Base-by-base conservation (phyloP, 2,113 vertebrate genomes). In the Cyphomyrus discorhynchus region DNA sequence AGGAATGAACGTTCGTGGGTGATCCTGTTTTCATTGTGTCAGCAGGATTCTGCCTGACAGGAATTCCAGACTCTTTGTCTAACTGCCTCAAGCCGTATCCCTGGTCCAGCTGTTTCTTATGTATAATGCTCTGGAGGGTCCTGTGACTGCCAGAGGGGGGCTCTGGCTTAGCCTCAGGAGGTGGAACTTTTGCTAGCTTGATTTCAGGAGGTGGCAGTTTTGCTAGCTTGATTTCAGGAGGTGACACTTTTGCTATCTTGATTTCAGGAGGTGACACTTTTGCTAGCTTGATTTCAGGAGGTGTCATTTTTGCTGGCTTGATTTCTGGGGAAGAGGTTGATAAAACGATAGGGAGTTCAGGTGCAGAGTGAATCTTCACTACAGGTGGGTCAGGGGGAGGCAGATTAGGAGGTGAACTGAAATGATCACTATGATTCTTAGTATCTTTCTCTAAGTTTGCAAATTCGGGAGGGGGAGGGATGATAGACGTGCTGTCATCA, bases 381-480 rank as follows among this genome's bases (percentile, higher is more conserved):
- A 45, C 5, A 24, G 93, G 92, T 52, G 93, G 94, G 83, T 92
- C 92, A 45, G 93, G 93, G 42, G 94, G 92, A 91, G 58, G 31
- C 0, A 90, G 88, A 58, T 90, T 90, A 9, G 93, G 92, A 1
- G 95, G 92, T 0, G 93, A 90, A 2, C 92, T 92, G 3, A 21
- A 27, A 0, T 56, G 77, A 17, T 13, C 49, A 0, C 19, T 87
- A 45, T 90, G 31, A 31, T 93, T 5, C 0, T 91, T 91, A 2
- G 89, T 1, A 53, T 87, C 50, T 87, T 87, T 91, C 0, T 93
- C 92, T 0, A 2, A 91, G 47, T 97, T 97, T 92, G 96, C 96
- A 95, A 99, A 99, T 91, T 98, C 97, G 0, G 97, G 97, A 0
- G 98, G 98, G 0, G 98, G 98, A 2, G 98, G 97, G 66, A 99